These are phyloP conservation scores for Chloroceryle aenea DNA, from an alignment of 2,113 vertebrate genomes.

Conservation along the genomic window DNA sequence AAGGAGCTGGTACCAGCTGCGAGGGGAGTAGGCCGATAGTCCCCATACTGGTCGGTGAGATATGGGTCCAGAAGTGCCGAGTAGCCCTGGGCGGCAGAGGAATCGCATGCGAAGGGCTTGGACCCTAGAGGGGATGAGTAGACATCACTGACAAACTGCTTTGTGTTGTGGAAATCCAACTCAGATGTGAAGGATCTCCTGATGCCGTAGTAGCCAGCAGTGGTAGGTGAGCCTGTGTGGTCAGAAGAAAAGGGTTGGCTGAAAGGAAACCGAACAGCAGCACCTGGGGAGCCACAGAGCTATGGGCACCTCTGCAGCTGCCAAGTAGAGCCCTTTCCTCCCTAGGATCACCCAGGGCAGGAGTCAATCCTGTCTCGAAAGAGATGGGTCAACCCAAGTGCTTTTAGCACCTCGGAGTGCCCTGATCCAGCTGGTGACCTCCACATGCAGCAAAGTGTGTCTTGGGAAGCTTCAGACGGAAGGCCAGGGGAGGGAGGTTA, in stretches of 20 bases:
- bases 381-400: background rate
- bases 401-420: background rate
- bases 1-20: constrained; percentile 71
- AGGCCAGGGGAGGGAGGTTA: background rate
- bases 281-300: background rate
- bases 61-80: constrained; percentile 85
- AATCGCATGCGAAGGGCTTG: constrained; percentile 85
- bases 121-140: constrained; percentile 75
- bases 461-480: background rate
- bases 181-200: constrained; percentile 86
- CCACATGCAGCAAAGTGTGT: background rate
- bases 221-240: constrained; percentile 81
- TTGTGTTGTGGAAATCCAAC: constrained; percentile 82
- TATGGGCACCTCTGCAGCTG: background rate
- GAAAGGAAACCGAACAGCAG: background rate
- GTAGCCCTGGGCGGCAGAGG: constrained; percentile 77
- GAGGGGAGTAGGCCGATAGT: constrained; percentile 80
- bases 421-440: background rate
- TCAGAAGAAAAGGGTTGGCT: background rate
- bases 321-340: background rate
- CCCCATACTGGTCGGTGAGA: constrained; percentile 82
- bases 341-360: background rate
- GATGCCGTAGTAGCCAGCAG: constrained; percentile 82
- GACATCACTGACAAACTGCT: constrained; percentile 81
- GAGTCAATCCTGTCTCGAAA: background rate